Evolutionary conservation across 2,888 invertebrate species (phyloP), one percentile per base, ranked within the genome.

Genomic region (Mactromeris polynyma): DNA sequence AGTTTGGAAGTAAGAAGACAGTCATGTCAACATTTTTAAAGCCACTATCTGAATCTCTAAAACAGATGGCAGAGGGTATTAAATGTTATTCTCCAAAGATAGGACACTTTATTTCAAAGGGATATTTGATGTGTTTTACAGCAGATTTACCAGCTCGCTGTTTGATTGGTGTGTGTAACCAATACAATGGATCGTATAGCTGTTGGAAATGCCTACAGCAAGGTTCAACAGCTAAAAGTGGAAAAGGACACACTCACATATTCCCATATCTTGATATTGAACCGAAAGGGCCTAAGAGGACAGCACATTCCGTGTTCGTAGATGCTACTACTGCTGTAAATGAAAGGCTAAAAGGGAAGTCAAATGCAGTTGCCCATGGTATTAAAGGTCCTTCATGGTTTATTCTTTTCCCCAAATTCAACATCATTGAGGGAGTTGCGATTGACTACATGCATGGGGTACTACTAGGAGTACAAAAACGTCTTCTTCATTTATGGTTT

Each of bases 381-480:
- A 64, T 88, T 17, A 90, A 90, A 83, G 88, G 88, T 2, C 90
- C 86, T 36, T 88, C 90, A 38, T 88, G 88, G 88, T 64, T 90
- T 6, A 19, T 31, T 33, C 81, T 86, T 40, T 88, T 86, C 38
- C 88, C 86, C 38, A 82, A 64, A 4, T 86, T 90, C 79, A 36
- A 86, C 33, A 83, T 80, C 42, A 17, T 86, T 33, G 33, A 17
- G 17, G 85, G 87, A 54, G 85, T 88, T 69, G 88, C 89, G 21
- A 91, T 92, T 38, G 81, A 81, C 19, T 51, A 81, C 54, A 81
- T 81, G 81, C 81, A 91, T 79, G 87, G 88, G 17, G 89, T 90
- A 19, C 36, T 91, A 9, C 36, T 90, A 14, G 88, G 90, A 9
- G 46, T 83, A 6, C 26, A 83, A 40, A 80, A 80, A 46, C 46